Evolutionary conservation across 2,113 vertebrate species (phyloP).

Genomic region (Meleagris gallopavo): DNA sequence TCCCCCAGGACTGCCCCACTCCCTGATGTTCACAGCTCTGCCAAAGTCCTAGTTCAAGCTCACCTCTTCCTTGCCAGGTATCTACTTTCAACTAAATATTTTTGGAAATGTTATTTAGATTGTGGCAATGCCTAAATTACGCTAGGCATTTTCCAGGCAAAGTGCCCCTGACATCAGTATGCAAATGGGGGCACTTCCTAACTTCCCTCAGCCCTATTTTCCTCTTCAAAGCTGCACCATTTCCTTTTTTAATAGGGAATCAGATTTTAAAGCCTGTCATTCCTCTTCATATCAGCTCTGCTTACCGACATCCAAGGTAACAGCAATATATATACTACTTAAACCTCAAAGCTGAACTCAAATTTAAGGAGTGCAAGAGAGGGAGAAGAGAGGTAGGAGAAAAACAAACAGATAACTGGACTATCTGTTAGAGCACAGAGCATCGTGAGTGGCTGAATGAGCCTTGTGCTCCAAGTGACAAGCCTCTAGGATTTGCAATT

Average conservation of each 20-base stretch:
- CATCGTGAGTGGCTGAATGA: accelerated
- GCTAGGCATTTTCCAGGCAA: background rate
- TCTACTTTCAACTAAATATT: background rate
- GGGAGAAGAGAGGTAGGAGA: background rate
- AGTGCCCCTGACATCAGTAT: background rate
- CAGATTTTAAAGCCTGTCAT: background rate
- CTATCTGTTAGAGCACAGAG: background rate
- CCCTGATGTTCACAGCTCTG: background rate
- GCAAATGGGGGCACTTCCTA: background rate
- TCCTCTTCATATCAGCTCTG: background rate
- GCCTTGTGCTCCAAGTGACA: background rate
- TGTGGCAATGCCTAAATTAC: background rate
- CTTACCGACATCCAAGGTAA: background rate
- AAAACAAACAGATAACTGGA: background rate
- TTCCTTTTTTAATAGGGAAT: background rate
- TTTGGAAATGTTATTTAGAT: background rate
- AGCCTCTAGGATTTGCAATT: background rate
- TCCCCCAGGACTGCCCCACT: background rate
- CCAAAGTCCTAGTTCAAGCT: background rate
- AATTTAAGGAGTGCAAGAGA: background rate
- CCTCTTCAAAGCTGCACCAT: background rate
- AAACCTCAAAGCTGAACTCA: background rate
- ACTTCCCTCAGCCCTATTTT: background rate
- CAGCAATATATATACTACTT: background rate
- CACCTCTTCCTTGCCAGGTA: background rate